Evolutionary conservation across 2,888 invertebrate species (phyloP), one percentile per base, ranked within the genome.

Genomic region (Dynastes grantii): DNA sequence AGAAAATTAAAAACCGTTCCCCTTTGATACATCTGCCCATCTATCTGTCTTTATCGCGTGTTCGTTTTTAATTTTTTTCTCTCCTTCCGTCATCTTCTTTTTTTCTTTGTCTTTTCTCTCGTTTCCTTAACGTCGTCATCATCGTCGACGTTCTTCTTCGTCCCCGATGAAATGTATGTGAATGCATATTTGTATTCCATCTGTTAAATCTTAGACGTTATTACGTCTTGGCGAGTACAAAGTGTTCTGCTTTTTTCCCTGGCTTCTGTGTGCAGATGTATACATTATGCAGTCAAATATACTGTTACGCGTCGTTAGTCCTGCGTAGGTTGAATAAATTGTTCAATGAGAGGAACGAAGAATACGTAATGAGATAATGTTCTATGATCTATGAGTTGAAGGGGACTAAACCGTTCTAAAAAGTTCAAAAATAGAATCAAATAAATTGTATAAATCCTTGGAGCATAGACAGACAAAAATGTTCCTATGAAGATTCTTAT

Each of bases 1-100:
- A 67, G 76, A 67, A 68, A 68, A 77, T 77, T 68, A 68, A 77
- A 76, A 68, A 77, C 73, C 73, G 73, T 61, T 68, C 68, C 58
- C 58, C 73, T 73, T 73, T 73, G 73, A 73, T 73, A 73, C 73
- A 58, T 68, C 68, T 68, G 68, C 68, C 68, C 68, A 51, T 68
- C 68, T 68, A 51, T 68, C 51, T 40, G 51, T 68, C 68, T 68
- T 68, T 68, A 68, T 68, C 68, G 11, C 68, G 29, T 29, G 68
- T 29, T n/a, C 51, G 51, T 68, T 68, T 68, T 68, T 27, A 68
- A 27, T 68, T 68, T 68, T 68, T 27, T 27, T n/a, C n/a, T 9
- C 70, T 45, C 45, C 45, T 8, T 45, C 45, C 9, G 51, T 70
- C 51, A 9, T 51, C 27, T 29, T 51, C 16, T 51, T 22, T 13